Conservation (phyloP, 2,888 invertebrate species). For the Synergus itoensis region DNA sequence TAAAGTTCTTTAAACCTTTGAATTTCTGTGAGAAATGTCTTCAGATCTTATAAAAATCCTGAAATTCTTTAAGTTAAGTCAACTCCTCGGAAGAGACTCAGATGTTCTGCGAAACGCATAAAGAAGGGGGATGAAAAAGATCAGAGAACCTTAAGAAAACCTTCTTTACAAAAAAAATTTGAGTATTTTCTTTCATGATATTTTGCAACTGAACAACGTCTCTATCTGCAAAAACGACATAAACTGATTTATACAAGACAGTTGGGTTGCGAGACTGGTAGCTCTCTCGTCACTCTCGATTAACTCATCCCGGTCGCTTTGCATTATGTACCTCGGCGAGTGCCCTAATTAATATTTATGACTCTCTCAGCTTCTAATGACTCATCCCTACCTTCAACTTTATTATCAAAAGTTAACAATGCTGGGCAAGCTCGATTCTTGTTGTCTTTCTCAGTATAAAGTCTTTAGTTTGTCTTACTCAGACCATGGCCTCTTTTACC, state of each 20-base stretch:
- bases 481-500: slow-evolving; percentile 41
- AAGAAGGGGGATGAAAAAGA: neutral
- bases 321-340: slow-evolving; percentile 13
- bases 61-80: no score
- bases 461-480: slow-evolving; percentile 29
- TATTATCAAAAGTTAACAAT: slow-evolving; percentile 33
- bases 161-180: neutral
- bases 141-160: neutral
- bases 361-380: slow-evolving; percentile 29
- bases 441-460: slow-evolving; percentile 27
- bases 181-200: slow-evolving; percentile 12
- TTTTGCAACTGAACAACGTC: neutral
- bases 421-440: neutral
- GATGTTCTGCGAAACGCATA: neutral
- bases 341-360: slow-evolving; percentile 28
- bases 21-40: no score
- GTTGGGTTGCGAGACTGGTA: slow-evolving; percentile 15
- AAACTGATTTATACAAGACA: slow-evolving; percentile 22
- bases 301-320: slow-evolving; percentile 26
- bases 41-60: no score
- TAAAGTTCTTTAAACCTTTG: no score
- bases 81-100: neutral
- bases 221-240: slow-evolving; percentile 5
- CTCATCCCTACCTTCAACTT: slow-evolving; percentile 22
- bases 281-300: slow-evolving; percentile 5